A percentile compares a stretch with the other conserved stretches of the same genome.
Conservation (phyloP, 2,113 vertebrate species). For the Serranochromis macrocephalus region DNA sequence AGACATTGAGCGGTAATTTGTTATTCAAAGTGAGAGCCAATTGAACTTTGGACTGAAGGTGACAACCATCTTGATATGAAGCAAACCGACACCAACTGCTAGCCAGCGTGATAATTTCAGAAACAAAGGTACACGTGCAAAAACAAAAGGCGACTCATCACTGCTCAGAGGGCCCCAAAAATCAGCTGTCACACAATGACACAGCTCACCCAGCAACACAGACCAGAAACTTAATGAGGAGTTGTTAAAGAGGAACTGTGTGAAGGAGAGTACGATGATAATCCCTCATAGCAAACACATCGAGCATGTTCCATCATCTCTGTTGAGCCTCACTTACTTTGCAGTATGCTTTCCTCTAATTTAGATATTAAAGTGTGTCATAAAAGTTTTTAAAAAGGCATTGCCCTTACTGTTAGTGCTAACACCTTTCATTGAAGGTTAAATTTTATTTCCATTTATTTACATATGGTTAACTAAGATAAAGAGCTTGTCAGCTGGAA, state of each 20-base stretch:
- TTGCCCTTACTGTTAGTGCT: not conserved
- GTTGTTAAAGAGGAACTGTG: not conserved
- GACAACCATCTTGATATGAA: not conserved
- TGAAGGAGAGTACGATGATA: not conserved
- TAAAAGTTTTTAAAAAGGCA: not conserved
- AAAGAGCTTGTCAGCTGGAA: not conserved
- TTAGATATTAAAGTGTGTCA: not conserved
- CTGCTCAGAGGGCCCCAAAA: not conserved
- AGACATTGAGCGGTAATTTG: constrained; percentile 3
- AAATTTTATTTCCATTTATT: constrained; percentile 25
- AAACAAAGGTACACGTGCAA: not conserved
- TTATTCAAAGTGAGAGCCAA: constrained; percentile 47
- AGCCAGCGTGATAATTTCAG: not conserved
- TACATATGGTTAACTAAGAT: constrained; percentile 20
- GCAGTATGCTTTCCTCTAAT: not conserved
- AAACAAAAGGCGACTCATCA: not conserved
- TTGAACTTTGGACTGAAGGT: not conserved
- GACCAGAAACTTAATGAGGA: not conserved
- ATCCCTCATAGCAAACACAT: not conserved
- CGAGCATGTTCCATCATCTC: not conserved
- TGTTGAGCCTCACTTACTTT: not conserved
- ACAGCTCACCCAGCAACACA: not conserved
- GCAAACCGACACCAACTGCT: not conserved
- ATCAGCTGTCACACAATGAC: not conserved
- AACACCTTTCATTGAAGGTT: not conserved